Conservation (phyloP, 2,888 invertebrate genomes). For the Eilema depressum region DNA sequence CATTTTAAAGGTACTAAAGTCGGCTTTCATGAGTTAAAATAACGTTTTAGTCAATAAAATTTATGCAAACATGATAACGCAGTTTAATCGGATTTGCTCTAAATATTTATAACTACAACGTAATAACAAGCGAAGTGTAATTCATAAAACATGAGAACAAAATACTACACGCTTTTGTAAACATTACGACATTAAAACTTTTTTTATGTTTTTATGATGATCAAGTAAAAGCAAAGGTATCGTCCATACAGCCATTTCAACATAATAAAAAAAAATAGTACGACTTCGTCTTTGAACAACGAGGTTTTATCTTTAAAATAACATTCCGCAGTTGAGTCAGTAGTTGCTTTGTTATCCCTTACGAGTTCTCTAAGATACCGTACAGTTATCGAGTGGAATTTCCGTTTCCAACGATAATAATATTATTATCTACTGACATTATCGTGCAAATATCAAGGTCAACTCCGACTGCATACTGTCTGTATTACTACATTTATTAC, state of each 20-base stretch:
- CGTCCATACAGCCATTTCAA: not conserved
- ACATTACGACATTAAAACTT: not conserved
- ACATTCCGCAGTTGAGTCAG: slow-evolving; percentile 62
- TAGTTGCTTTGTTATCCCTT: slow-evolving; percentile 50
- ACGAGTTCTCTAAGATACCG: slow-evolving; percentile 53
- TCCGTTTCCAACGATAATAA: slow-evolving; percentile 62
- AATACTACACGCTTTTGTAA: not conserved
- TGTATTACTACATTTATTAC: not conserved
- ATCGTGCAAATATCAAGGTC: slow-evolving; percentile 67
- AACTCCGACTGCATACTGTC: slow-evolving; percentile 13
- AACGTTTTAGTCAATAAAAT: not conserved
- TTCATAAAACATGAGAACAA: not conserved
- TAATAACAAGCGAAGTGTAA: not conserved
- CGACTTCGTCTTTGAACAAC: slow-evolving; percentile 45
- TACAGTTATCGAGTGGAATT: slow-evolving; percentile 58
- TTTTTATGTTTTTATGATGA: not conserved
- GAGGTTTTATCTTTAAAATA: slow-evolving; percentile 57
- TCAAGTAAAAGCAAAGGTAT: not conserved
- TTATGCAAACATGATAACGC: not conserved
- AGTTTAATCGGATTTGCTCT: not conserved
- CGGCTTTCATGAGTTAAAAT: not conserved
- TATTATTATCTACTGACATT: slow-evolving; percentile 58
- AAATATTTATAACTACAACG: not conserved
- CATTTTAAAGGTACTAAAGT: not conserved
- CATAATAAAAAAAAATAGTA: slow-evolving; percentile 21